Evolutionary conservation across 2,888 invertebrate species (phyloP), one percentile per base, ranked within the genome.

Genomic region (Calliscelio sp.): DNA sequence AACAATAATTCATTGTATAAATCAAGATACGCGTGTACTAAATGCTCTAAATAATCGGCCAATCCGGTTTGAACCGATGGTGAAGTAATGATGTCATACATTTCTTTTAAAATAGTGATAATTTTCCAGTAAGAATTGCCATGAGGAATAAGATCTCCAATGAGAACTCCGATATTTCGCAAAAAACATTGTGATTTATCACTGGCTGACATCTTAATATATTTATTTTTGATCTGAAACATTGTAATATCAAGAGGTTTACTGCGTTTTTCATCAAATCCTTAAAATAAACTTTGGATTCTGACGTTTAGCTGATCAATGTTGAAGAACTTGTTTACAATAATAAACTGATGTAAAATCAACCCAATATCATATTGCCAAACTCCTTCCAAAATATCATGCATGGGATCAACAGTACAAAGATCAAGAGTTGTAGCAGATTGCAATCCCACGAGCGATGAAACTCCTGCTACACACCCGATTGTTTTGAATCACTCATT

Each of bases 201-300:
- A 18, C 85, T 77, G 10, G 86, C 85, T 16, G 87, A 87, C 81
- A 87, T 82, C 32, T 65, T 66, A 7, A 86, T 77, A 49, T 59
- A 24, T 25, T 81, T 68, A 16, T 68, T 49, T 75, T 74, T 81
- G 7, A 74, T 38, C 63, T 74, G 68, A 14, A 32, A 53, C 3
- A 11, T 4, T 4, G 38, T 46, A n/a, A 74, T 73, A 22, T 49
- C 14, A 20, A 59, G 22, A 38, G 85, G 85, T 38, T 86, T 85
- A 74, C 73, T 82, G n/a, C 75, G 65, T 18, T 66, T 55, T 68
- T 84, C 82, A 68, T 81, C 81, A 24, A 59, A 35, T 46, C 55
- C 55, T 55, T 55, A 70, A 44, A 22, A 14, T 24, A 68, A 53
- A 3, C 24, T 22, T 68, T 68, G 44, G 22, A 85, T 85, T 77